Percentiles rank a stretch among this genome's conserved stretches.
These are phyloP conservation scores for Danio kyathit DNA, from an alignment of 2,797 vertebrate genomes.

Conservation along the genomic window DNA sequence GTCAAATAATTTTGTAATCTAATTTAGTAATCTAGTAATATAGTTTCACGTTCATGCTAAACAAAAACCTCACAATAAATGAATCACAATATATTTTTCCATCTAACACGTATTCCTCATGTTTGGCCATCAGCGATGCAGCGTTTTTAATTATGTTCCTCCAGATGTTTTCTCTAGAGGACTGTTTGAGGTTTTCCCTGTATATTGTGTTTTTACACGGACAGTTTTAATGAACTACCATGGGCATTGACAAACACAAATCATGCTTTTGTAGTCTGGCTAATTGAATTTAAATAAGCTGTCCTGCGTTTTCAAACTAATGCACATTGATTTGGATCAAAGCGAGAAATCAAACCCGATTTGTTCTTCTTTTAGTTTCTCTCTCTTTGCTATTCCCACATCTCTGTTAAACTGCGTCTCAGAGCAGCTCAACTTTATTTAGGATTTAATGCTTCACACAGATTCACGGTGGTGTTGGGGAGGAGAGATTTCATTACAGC, in stretches of 20 bases:
- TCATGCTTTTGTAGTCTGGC: neutral
- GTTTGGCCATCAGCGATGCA: neutral
- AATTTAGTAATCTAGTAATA: no score
- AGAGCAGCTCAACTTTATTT: slow-evolving; percentile 26
- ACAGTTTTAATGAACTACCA: slow-evolving; percentile 1
- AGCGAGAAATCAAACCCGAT: neutral
- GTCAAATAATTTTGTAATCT: no score
- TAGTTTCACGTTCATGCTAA: no score
- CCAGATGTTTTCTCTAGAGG: slow-evolving; percentile 18
- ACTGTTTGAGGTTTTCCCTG: neutral
- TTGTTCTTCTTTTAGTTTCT: slow-evolving; percentile 1
- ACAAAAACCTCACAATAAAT: no score
- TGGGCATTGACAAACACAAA: neutral
- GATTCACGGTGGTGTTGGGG: slow-evolving; percentile 35
- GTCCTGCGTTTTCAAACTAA: neutral
- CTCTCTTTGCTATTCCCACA: neutral
- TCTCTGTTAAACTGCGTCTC: slow-evolving; percentile 18
- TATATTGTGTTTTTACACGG: neutral
- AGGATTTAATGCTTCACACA: slow-evolving; percentile 16
- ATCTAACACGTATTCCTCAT: neutral
- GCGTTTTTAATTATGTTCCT: slow-evolving; percentile 10
- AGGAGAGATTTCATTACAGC: slow-evolving; percentile 41
- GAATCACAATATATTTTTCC: no score
- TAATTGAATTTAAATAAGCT: slow-evolving; percentile 17
- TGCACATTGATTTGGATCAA: slow-evolving; percentile 5